Base-by-base conservation (phyloP, 1,140 invertebrate species). In the Cylas formicarius region DNA sequence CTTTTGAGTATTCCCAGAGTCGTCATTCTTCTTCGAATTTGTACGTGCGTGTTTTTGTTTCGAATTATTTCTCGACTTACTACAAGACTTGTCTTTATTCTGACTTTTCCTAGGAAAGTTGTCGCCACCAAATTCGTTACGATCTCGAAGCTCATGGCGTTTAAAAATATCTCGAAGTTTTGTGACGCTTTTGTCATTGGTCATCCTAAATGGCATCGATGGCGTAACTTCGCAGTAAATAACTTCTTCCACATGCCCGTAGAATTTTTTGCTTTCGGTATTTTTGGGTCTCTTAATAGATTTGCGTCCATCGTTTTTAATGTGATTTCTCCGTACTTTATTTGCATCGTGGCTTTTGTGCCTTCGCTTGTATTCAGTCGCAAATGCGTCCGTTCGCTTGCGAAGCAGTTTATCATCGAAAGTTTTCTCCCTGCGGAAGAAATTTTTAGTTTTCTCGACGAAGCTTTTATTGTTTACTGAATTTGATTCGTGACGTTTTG, bases 371-470 rank as follows among this genome's bases (percentile, higher is more conserved):
- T 26, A 10, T 4, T 39, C 21, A 28, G 29, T 17, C 14, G 7
- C 16, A n/a, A n/a, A n/a, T 31, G 20, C 24, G 2, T 27, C 8
- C 14, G 4, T 24, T n/a, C 41, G 11, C 28, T 20, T 14, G 10
- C 8, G 10, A 1, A 3, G n/a, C 27, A 8, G 13, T 33, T 23
- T 26, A 26, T 47, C 44, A 13, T 47, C 36, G 22, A 47, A 40
- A 2, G 44, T 40, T 27, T 47, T 47, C 36, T 47, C 36, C 29
- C 29, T 47, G 27, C 44, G 33, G 23, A 47, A 47, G 5, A 47
- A 14, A 4, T 33, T 22, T 40, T 40, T 47, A 1, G 44, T 40
- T 22, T 33, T 47, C 1, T 14, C 23, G n/a, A 47, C n/a, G 16
- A 40, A 1, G 17, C 26, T 34, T 26, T 14, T 11, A 18, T 27